phyloP scores from a whole-genome alignment of 2,797 vertebrate species.

The Antennarius maculatus region DNA sequence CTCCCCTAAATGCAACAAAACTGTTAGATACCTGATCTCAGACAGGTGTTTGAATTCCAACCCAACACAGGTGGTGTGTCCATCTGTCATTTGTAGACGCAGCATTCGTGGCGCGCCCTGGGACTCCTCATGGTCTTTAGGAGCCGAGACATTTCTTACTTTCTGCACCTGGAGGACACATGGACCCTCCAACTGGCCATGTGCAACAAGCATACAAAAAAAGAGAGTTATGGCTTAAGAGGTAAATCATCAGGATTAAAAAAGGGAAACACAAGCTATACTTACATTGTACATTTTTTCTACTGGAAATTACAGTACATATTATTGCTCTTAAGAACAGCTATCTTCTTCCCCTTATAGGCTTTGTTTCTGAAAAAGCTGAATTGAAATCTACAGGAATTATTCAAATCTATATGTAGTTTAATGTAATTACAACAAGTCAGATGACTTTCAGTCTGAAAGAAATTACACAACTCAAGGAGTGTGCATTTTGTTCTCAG shows the following conservation, averaged over 20 bases:
- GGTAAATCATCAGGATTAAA: constrained; percentile 1
- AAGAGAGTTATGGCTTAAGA: constrained; percentile 5
- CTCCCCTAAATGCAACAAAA: constrained; percentile 17
- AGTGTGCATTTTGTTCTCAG: constrained; percentile 10
- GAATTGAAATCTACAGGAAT: constrained; percentile 10
- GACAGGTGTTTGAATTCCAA: constrained; percentile 92
- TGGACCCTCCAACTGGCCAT: constrained; percentile 90
- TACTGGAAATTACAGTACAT: neutral
- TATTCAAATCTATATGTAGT: neutral
- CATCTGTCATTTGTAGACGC: constrained; percentile 97
- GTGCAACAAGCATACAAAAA: constrained; percentile 13
- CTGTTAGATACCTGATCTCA: constrained; percentile 90
- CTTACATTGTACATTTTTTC: neutral
- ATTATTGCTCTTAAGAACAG: neutral
- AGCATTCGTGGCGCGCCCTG: constrained; percentile 95
- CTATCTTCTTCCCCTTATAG: neutral
- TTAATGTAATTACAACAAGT: neutral
- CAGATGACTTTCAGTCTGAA: neutral
- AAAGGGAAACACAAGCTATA: neutral
- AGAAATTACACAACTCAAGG: neutral
- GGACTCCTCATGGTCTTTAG: constrained; percentile 96
- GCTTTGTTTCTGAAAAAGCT: neutral
- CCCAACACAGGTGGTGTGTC: constrained; percentile 91
- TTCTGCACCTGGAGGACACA: constrained; percentile 98
- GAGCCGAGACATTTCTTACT: constrained; percentile 92